Base-by-base conservation (phyloP, 2,797 vertebrate genomes). In the Pseudomugil gertrudae region DNA sequence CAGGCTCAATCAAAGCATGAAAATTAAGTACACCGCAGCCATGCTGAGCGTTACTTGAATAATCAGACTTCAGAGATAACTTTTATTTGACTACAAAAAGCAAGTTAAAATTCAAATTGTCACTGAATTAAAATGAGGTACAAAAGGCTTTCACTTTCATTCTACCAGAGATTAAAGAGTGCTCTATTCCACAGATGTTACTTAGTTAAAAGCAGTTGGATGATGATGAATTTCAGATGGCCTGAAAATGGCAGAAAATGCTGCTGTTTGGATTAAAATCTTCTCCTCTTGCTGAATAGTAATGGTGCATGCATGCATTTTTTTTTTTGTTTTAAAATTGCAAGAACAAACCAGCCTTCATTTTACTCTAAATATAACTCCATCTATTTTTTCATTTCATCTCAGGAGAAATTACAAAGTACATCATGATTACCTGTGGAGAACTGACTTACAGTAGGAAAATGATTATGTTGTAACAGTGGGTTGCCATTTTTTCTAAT, bases 11-110 rank as follows among this genome's bases (percentile, higher is more conserved):
- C 65, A 84, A 80, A 84, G 76, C 27, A 33, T 52, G 36, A 57
- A 72, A 76, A 74, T 69, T 53, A 64, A 74, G 63, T 58, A 38
- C 52, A 66, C 58, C 30, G 55, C 58, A 68, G 55, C 55, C 24
- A 33, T 23, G 69, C 51, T 59, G 66, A 70, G 58, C 66, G 50
- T 43, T 29, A 65, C 72, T 79, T 38, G 71, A 77, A 74, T 79
- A 23, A 83, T 86, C 76, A 66, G 80, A 77, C 79, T 76, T 79
- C 66, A 78, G 73, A 79, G 66, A 29, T 43, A 80, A 80, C 70
- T 63, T 86, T 77, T 80, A 72, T 79, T 76, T 63, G 60, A 55
- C 61, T 74, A 64, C 76, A 86, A 75, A 82, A 68, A 79, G 66
- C 48, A 73, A 76, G 63, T 51, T 62, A 27, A 75, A 81, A 84